Conservation (phyloP, 2,797 vertebrate genomes). For the Discoglossus pictus region DNA sequence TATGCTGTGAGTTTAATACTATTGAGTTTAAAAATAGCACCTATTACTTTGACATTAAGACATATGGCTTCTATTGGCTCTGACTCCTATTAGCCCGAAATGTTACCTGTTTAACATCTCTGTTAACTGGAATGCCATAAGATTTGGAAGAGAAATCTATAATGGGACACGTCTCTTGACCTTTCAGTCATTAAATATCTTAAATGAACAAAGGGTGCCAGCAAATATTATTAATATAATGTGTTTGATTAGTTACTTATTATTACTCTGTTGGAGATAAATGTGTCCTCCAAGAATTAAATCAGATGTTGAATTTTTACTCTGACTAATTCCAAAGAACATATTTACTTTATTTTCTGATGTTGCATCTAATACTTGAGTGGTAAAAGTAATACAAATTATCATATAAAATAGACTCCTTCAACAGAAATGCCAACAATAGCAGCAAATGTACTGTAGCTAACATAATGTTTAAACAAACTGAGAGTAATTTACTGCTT, state of each 20-base stretch:
- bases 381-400: slow-evolving; percentile 69
- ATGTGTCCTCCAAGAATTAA: slow-evolving; percentile 20
- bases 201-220: slow-evolving; percentile 68
- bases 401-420: slow-evolving; percentile 62
- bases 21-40: slow-evolving; percentile 60
- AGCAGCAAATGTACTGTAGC: slow-evolving; percentile 76
- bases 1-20: slow-evolving; percentile 58
- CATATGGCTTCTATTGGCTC: slow-evolving; percentile 22
- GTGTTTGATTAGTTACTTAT: slow-evolving; percentile 51
- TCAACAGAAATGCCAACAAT: slow-evolving; percentile 75
- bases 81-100: slow-evolving; percentile 61
- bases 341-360: slow-evolving; percentile 17
- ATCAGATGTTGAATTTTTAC: slow-evolving; percentile 8
- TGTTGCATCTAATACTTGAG: slow-evolving; percentile 66
- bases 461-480: slow-evolving; percentile 77
- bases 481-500: slow-evolving; percentile 70
- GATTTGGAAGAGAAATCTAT: slow-evolving; percentile 70
- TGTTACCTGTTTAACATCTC: slow-evolving; percentile 63
- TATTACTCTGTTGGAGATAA: slow-evolving; percentile 19
- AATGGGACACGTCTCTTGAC: slow-evolving; percentile 69
- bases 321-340: no score
- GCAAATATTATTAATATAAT: slow-evolving; percentile 56
- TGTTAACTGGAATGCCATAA: slow-evolving; percentile 63
- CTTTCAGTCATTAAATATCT: slow-evolving; percentile 68
- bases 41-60: slow-evolving; percentile 56